phyloP scores from a whole-genome alignment of 2,797 vertebrate species.

The Onychomys leucogaster region DNA sequence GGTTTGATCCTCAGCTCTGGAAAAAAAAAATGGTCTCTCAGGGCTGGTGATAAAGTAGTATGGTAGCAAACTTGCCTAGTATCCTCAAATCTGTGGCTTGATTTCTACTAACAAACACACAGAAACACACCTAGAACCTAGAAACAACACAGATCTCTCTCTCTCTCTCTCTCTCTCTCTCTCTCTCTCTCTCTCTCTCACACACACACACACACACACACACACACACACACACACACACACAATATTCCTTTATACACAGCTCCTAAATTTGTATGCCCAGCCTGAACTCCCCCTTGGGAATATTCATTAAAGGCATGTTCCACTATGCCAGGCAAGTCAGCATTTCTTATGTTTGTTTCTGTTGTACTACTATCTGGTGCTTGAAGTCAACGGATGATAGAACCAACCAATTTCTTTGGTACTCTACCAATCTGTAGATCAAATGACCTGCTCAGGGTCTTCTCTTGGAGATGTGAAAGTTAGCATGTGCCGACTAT shows the following conservation, averaged over 20 bases:
- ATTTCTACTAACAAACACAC: neutral
- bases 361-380: neutral
- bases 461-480: neutral
- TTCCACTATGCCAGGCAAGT: neutral
- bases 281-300: neutral
- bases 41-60: neutral
- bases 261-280: neutral
- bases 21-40: too few species aligned
- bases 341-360: neutral
- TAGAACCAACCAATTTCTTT: neutral
- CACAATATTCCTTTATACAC: neutral
- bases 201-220: neutral
- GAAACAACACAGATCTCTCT: neutral
- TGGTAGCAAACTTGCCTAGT: neutral
- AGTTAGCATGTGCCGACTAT: neutral
- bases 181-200: too few species aligned
- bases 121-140: neutral
- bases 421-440: neutral
- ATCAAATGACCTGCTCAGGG: neutral
- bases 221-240: neutral
- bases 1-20: too few species aligned
- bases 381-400: neutral
- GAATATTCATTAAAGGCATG: neutral
- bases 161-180: too few species aligned
- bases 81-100: neutral